A percentile compares a stretch with the other conserved stretches of the same genome.
Conservation (phyloP, 1,140 invertebrate genomes). For the Caenorhabditis remanei region DNA sequence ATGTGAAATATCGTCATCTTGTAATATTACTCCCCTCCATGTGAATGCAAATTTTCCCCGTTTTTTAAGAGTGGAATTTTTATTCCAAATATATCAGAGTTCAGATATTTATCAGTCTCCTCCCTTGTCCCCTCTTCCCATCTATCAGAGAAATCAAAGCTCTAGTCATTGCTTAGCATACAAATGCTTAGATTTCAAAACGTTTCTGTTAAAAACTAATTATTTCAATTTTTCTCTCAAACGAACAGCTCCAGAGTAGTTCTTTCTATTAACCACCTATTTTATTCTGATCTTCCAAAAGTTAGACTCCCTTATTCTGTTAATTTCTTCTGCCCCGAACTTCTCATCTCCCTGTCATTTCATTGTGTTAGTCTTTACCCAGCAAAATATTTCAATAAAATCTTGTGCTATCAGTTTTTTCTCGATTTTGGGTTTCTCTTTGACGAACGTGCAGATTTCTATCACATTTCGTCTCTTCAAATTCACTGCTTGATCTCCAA, state of each 20-base stretch:
- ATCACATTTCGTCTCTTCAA: no score
- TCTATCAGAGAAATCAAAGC: background rate
- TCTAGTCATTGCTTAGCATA: background rate
- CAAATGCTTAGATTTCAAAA: background rate
- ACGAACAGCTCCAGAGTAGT: background rate
- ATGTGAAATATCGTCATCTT: background rate
- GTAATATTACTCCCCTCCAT: background rate
- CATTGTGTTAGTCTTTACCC: no score
- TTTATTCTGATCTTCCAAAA: background rate
- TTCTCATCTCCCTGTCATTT: background rate
- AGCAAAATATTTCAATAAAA: no score
- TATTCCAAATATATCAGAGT: background rate
- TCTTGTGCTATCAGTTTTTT: no score
- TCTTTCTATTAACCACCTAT: slow-evolving; percentile 1
- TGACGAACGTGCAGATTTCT: no score
- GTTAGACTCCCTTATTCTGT: background rate
- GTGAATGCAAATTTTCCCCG: background rate
- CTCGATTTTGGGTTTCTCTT: no score
- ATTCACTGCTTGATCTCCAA: no score
- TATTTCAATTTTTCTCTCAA: background rate
- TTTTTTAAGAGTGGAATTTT: background rate
- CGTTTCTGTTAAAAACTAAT: slow-evolving; percentile 4
- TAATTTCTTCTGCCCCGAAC: background rate
- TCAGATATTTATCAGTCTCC: slow-evolving; percentile 31
- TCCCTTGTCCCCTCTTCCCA: background rate